phyloP scores from a whole-genome alignment of 1,140 invertebrate species.

The Papilio aristodemus region DNA sequence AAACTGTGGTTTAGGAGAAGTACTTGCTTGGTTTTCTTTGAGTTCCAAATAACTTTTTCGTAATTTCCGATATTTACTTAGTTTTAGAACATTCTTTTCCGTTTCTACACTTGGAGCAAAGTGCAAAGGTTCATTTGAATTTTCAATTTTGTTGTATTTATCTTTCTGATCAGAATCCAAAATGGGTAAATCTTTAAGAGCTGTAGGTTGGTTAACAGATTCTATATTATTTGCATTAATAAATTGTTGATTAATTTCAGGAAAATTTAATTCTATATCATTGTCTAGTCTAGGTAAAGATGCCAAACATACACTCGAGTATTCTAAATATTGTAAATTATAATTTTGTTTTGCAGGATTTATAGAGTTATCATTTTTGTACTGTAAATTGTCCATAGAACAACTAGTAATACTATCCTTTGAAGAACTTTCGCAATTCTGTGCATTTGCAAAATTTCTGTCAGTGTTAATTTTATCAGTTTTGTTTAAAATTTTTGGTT shows the following conservation, averaged over 20 bases:
- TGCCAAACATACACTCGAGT: conserved; percentile 65
- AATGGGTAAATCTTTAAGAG: conserved; percentile 44
- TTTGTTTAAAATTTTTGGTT: conserved; percentile 43
- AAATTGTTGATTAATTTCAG: conserved; percentile 77
- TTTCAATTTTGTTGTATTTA: conserved; percentile 28
- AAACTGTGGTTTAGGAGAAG: conserved; percentile 39
- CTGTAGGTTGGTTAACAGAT: conserved; percentile 36
- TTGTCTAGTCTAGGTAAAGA: conserved; percentile 72
- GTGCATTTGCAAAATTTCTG: conserved; percentile 33
- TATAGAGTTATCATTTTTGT: conserved; percentile 42
- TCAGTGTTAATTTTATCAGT: conserved; percentile 39
- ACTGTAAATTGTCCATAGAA: conserved; percentile 62
- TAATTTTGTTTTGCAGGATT: conserved; percentile 56
- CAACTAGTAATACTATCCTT: conserved; percentile 55
- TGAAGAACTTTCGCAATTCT: conserved; percentile 9
- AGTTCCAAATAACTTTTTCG: conserved; percentile 46
- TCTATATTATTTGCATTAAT: conserved; percentile 73
- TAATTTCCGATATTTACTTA: conserved; percentile 72
- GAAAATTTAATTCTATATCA: conserved; percentile 75
- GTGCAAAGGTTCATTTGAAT: conserved; percentile 26
- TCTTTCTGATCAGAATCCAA: conserved; percentile 40
- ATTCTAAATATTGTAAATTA: conserved; percentile 67
- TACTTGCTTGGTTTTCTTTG: conserved; percentile 41
- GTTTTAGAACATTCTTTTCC: conserved; percentile 63
- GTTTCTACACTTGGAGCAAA: conserved; percentile 41